Base-by-base conservation (phyloP, 2,113 vertebrate species). In the Pituophis catenifer region DNA sequence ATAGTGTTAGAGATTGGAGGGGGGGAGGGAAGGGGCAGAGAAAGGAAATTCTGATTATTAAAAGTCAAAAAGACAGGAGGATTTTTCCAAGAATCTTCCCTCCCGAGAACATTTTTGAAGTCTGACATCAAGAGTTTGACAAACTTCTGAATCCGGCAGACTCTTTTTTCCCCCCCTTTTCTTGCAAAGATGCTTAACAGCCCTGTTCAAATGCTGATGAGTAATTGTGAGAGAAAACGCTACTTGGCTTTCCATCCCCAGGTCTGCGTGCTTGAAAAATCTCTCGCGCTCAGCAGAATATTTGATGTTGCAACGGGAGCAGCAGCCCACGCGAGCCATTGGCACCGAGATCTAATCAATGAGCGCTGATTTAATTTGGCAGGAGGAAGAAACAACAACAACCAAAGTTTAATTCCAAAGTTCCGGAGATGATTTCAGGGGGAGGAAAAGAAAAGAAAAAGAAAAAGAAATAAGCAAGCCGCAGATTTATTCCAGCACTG, bases 21-120 rank as follows among this genome's bases (percentile, higher is more conserved):
- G 87, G 94, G 96, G 86, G 23, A 2, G 65, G 10, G 9, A 4
- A 11, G 54, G 44, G 44, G 4, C 44, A 15, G 54, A 13, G 53
- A 54, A 8, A 85, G 29, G 54, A 96, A 52, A 50, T n/a, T 33
- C 21, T 29, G n/a, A 55, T 17, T 15, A 44, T 3, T 7, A 8
- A n/a, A 90, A 93, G 26, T 58, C 54, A 48, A 59, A 96, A 96
- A 92, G 93, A 29, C 95, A 96, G 91, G 1, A n/a, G 88, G 93
- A 95, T 93, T 96, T 95, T 95, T 96, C 95, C 95, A 96, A 94
- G 95, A 95, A 95, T 92, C 93, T 93, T 91, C 81, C 94, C 94
- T 96, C 95, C 75, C 70, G 53, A 96, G 96, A 95, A 96, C 95
- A 96, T 96, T 96, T 96, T 95, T 95, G 53, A 96, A 95, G 95